Percentiles rank a stretch among this genome's conserved stretches.
Evolutionary conservation across 2,113 vertebrate species (phyloP).

Genomic region (Hypomesus transpacificus): DNA sequence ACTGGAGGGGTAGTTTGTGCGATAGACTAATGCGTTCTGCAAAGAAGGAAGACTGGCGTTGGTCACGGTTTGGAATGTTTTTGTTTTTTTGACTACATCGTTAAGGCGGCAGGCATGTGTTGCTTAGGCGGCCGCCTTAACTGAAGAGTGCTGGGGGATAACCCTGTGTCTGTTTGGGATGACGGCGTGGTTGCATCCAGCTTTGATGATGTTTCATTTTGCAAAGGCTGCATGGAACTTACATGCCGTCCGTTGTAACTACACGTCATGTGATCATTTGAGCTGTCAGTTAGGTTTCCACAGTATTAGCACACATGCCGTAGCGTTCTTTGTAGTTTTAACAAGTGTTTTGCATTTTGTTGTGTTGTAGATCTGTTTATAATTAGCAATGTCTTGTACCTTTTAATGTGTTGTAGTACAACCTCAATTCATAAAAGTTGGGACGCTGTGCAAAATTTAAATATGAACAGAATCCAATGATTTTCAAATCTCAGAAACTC

Average conservation of each 20-base stretch:
- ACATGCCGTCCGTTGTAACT: conserved; percentile 19
- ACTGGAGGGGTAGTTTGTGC: no score
- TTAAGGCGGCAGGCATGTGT: no score
- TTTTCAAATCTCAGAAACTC: no score
- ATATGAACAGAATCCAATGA: no score
- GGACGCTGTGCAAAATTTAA: no score
- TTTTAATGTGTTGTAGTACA: neutral
- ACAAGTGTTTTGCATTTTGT: neutral
- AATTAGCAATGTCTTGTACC: neutral
- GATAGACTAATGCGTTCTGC: no score
- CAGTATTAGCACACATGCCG: conserved; percentile 13
- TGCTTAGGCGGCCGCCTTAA: no score
- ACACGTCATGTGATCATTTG: conserved; percentile 27
- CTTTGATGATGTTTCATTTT: conserved; percentile 24
- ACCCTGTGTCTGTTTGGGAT: neutral
- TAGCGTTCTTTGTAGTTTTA: conserved; percentile 18
- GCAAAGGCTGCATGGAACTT: conserved; percentile 35
- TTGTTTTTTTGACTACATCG: neutral
- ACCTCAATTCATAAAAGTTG: no score
- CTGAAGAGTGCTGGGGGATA: no score
- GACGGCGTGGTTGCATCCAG: conserved; percentile 67
- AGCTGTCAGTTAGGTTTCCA: conserved; percentile 2
- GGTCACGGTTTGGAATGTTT: no score
- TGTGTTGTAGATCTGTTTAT: neutral
- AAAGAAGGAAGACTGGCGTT: no score